Percentiles rank a stretch among this genome's conserved stretches.
Conservation (phyloP, 1,140 invertebrate genomes). For the Colletes gigas region DNA sequence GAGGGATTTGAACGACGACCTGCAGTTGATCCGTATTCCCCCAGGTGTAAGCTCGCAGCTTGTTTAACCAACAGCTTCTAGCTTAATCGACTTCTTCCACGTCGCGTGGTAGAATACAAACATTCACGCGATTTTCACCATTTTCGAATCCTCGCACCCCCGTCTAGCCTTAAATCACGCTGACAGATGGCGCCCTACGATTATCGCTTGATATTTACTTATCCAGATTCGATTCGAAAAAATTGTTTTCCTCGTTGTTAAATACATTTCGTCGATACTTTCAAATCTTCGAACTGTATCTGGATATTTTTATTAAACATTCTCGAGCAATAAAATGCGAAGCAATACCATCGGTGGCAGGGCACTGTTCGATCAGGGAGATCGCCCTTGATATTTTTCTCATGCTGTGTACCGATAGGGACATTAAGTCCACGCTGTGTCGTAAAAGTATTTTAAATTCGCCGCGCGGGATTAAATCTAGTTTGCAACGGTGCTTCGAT, state of each 20-base stretch:
- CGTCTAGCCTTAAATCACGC: too few relatives aligned
- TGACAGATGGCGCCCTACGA: too few relatives aligned
- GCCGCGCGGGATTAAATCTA: constrained; percentile 13
- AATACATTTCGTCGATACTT: too few relatives aligned
- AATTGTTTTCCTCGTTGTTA: too few relatives aligned
- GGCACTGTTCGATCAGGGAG: neutral
- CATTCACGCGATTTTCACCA: neutral
- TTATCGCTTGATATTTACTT: too few relatives aligned
- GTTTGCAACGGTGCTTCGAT: constrained; percentile 11
- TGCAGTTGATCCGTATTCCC: constrained; percentile 19
- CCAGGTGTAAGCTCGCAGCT: constrained; percentile 29
- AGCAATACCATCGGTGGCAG: too few relatives aligned
- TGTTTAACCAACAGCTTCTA: constrained; percentile 38
- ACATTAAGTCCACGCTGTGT: constrained; percentile 6
- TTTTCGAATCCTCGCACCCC: neutral
- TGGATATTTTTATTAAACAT: too few relatives aligned
- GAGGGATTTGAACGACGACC: constrained; percentile 42
- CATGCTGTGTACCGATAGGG: constrained; percentile 27
- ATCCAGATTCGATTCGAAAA: too few relatives aligned
- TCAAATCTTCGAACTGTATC: too few relatives aligned
- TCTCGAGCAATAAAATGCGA: too few relatives aligned
- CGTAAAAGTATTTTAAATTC: constrained; percentile 47
- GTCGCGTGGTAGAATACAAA: neutral
- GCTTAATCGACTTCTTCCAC: neutral
- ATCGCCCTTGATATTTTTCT: constrained; percentile 36